Conservation (phyloP, 2,888 invertebrate species). For the Scaptomyza tumidula region DNA sequence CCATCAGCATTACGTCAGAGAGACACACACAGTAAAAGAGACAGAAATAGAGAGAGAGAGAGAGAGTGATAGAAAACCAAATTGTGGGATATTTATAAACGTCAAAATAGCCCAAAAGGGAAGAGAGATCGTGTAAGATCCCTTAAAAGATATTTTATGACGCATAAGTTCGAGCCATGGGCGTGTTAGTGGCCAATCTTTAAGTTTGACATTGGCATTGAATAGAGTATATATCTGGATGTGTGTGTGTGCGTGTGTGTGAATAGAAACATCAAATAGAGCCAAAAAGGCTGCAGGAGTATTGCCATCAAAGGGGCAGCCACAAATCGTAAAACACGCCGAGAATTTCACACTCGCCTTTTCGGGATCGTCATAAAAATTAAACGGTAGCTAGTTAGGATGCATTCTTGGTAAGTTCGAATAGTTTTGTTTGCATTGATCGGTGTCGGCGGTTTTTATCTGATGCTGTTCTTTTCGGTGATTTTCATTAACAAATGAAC, state of each 20-base stretch:
- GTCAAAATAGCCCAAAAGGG: constrained; percentile 75
- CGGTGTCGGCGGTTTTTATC: constrained; percentile 43
- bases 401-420: constrained; percentile 57
- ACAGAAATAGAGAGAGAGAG: constrained; percentile 26
- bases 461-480: constrained; percentile 7
- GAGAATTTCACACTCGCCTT: constrained; percentile 73
- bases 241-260: constrained; percentile 48
- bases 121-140: constrained; percentile 5
- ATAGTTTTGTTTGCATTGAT: constrained; percentile 67
- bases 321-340: constrained; percentile 67
- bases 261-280: constrained; percentile 79
- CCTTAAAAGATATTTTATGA: constrained; percentile 65
- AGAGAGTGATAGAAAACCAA: constrained; percentile 49
- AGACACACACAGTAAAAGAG: constrained; percentile 4
- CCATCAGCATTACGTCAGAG: constrained; percentile 74
- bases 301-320: constrained; percentile 63
- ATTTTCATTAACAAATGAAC: constrained; percentile 68
- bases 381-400: constrained; percentile 80
- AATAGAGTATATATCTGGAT: constrained; percentile 2
- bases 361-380: constrained; percentile 72
- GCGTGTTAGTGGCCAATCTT: constrained; percentile 58
- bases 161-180: constrained; percentile 13
- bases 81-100: constrained; percentile 81
- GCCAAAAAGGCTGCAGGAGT: constrained; percentile 8
- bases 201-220: constrained; percentile 58